Evolutionary conservation across 2,888 invertebrate species (phyloP).

Genomic region (Scaptomyza caliginosa): DNA sequence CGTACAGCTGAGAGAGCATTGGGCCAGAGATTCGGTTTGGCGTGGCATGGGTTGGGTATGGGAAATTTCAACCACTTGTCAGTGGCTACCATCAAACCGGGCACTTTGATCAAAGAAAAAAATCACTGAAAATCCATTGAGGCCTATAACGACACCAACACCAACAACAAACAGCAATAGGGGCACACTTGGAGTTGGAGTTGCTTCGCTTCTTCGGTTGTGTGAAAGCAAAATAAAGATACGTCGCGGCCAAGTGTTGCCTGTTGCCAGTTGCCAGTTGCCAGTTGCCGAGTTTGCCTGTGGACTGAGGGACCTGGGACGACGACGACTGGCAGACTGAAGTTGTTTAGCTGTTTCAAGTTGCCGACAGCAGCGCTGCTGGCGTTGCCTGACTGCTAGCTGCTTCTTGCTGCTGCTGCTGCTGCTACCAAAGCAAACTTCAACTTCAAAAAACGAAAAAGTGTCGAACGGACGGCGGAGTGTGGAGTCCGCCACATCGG

Average conservation of each 20-base stretch:
- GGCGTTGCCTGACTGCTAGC: constrained; percentile 50
- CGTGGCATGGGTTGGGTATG: constrained; percentile 52
- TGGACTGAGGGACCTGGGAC: constrained; percentile 52
- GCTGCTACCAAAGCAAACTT: constrained; percentile 65
- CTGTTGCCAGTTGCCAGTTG: constrained; percentile 52
- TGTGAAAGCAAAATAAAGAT: constrained; percentile 77
- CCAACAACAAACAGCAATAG: constrained; percentile 42
- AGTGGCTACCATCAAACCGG: constrained; percentile 68
- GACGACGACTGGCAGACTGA: constrained; percentile 54
- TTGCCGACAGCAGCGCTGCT: constrained; percentile 69
- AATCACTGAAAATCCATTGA: constrained; percentile 77
- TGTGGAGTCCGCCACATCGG: constrained; percentile 48
- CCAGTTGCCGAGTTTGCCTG: constrained; percentile 36
- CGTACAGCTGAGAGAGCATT: constrained; percentile 37
- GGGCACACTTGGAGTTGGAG: constrained; percentile 50
- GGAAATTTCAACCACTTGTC: constrained; percentile 75
- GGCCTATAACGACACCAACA: constrained; percentile 71
- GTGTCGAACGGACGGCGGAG: constrained; percentile 62
- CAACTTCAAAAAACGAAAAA: constrained; percentile 71
- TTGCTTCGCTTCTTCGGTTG: constrained; percentile 48
- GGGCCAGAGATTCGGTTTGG: constrained; percentile 27
- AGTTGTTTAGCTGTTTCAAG: constrained; percentile 69
- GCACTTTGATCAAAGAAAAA: constrained; percentile 78
- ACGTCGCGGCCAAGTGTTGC: constrained; percentile 73
- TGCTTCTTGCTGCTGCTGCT: constrained; percentile 16